Evolutionary conservation across 2,113 vertebrate species (phyloP).

Genomic region (Campylomormyrus numenius): DNA sequence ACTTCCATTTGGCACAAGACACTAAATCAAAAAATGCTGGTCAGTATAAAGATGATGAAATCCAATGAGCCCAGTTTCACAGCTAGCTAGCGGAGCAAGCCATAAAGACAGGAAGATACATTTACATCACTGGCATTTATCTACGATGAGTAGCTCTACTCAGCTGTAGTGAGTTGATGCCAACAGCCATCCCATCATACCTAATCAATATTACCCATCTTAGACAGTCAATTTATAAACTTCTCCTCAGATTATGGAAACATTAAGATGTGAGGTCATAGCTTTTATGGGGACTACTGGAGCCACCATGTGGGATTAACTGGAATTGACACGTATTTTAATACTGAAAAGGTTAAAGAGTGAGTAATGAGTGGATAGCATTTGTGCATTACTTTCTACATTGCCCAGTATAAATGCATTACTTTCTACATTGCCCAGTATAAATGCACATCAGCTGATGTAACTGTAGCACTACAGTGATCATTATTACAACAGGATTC

Average conservation of each 20-base stretch:
- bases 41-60: conserved; percentile 27
- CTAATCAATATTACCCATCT: neutral
- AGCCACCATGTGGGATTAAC: conserved; percentile 12
- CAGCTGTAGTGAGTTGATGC: neutral
- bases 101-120: neutral
- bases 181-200: neutral
- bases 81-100: neutral
- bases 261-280: neutral
- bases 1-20: conserved; percentile 30
- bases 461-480: conserved; percentile 40
- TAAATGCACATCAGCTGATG: conserved; percentile 34
- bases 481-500: conserved; percentile 46
- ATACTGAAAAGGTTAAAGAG: neutral
- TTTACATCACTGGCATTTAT: neutral
- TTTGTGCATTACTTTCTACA: neutral
- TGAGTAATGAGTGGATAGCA: neutral
- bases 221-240: neutral
- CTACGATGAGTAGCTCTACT: neutral
- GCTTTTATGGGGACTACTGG: neutral
- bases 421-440: neutral
- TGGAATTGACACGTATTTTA: conserved; percentile 3
- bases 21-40: conserved; percentile 59
- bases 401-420: conserved; percentile 18
- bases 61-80: neutral
- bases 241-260: neutral